phyloP scores from a whole-genome alignment of 2,888 invertebrate species.

The Agrotis puta region DNA sequence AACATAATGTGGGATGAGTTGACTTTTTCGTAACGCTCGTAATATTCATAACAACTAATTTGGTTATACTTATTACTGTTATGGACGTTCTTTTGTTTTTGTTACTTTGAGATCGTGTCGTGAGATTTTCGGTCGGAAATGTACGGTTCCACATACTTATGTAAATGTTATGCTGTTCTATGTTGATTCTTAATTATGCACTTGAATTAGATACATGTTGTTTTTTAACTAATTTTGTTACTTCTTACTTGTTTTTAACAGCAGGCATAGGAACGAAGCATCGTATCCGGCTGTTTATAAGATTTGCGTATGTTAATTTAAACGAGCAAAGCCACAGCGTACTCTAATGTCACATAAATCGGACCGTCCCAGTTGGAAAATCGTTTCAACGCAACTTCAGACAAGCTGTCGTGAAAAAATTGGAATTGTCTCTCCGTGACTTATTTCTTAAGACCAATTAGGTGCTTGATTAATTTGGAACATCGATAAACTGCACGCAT shows the following conservation, averaged over 20 bases:
- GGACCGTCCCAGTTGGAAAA: slow-evolving; percentile 55
- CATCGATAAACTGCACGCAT: background rate
- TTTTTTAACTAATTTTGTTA: background rate
- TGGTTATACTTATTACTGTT: slow-evolving; percentile 39
- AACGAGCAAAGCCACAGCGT: slow-evolving; percentile 43
- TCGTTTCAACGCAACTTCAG: slow-evolving; percentile 32
- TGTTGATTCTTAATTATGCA: slow-evolving; percentile 26
- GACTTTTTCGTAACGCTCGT: slow-evolving; percentile 66
- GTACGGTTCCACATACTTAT: slow-evolving; percentile 45
- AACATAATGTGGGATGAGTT: slow-evolving; percentile 75
- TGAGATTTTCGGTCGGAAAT: slow-evolving; percentile 51
- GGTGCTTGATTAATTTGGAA: slow-evolving; percentile 10
- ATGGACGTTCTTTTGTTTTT: slow-evolving; percentile 54
- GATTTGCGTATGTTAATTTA: slow-evolving; percentile 60
- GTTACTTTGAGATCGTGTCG: slow-evolving; percentile 44
- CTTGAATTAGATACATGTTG: slow-evolving; percentile 23
- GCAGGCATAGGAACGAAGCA: slow-evolving; percentile 13
- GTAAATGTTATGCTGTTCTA: slow-evolving; percentile 43
- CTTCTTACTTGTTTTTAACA: slow-evolving; percentile 20
- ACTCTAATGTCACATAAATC: slow-evolving; percentile 62
- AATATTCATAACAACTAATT: slow-evolving; percentile 53
- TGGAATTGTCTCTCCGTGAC: background rate
- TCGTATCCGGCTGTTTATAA: slow-evolving; percentile 40
- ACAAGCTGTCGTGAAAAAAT: slow-evolving; percentile 22
- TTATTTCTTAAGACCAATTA: background rate